phyloP scores from a whole-genome alignment of 2,797 vertebrate species.

The Rhadinocentrus ornatus region DNA sequence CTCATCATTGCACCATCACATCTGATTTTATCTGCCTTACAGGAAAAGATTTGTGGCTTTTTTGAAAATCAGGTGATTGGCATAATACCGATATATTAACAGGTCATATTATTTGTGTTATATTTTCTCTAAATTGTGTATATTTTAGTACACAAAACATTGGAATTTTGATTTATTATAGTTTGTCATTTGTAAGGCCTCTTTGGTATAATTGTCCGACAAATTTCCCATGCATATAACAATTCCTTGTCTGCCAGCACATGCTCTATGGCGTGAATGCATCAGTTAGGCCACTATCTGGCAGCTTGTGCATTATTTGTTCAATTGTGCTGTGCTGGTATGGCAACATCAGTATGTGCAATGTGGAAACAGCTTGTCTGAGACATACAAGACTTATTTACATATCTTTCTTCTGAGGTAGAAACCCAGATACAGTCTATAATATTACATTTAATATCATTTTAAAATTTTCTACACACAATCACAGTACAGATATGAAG shows the following conservation, averaged over 20 bases:
- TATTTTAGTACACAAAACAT: not conserved
- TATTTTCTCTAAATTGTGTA: not conserved
- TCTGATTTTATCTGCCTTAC: constrained; percentile 13
- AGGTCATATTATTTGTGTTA: not conserved
- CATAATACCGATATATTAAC: not conserved
- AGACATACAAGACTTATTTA: constrained; percentile 60
- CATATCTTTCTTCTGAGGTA: constrained; percentile 48
- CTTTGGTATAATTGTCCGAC: constrained; percentile 24
- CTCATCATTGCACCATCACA: constrained; percentile 8
- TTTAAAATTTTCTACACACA: not conserved
- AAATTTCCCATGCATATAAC: constrained; percentile 38
- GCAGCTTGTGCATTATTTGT: constrained; percentile 52
- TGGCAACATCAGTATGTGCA: constrained; percentile 50
- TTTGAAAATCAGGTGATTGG: not conserved
- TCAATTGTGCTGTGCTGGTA: constrained; percentile 49
- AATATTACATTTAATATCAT: constrained; percentile 8
- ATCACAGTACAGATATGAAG: not conserved
- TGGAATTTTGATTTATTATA: constrained; percentile 18
- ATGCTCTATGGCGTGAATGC: constrained; percentile 48
- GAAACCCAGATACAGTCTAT: constrained; percentile 23
- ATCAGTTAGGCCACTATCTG: constrained; percentile 69
- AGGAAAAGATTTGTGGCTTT: not conserved
- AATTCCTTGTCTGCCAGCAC: constrained; percentile 24
- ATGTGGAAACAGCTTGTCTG: constrained; percentile 63
- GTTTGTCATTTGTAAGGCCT: constrained; percentile 6